Percentiles rank a stretch among this genome's conserved stretches.
Conservation (phyloP, 2,113 vertebrate genomes). For the Rafetus swinhoei region DNA sequence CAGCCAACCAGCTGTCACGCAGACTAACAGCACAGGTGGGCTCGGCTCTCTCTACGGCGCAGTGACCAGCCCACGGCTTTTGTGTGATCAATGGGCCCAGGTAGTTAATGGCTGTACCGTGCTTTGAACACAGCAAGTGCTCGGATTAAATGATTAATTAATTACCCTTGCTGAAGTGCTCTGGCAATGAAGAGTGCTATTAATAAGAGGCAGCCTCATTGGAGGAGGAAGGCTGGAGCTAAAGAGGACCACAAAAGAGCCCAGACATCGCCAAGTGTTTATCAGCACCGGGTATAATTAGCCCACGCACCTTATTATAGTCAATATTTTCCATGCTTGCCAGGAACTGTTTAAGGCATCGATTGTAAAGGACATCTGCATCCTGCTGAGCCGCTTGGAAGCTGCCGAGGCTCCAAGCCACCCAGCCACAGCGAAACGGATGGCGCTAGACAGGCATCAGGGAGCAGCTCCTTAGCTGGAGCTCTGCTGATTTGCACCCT, state of each 20-base stretch:
- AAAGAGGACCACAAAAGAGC: background rate
- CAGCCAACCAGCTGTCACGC: background rate
- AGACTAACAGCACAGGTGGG: background rate
- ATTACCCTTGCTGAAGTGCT: background rate
- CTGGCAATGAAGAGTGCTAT: background rate
- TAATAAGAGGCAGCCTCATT: background rate
- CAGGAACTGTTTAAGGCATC: background rate
- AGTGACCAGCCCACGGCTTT: background rate
- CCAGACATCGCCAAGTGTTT: background rate
- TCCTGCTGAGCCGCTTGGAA: background rate
- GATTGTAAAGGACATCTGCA: background rate
- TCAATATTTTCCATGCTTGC: background rate
- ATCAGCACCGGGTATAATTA: background rate
- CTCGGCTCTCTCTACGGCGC: background rate
- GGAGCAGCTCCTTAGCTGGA: background rate
- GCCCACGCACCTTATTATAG: background rate
- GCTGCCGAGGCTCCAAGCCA: background rate
- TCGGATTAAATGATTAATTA: background rate
- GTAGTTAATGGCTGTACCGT: background rate
- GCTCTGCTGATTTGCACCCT: background rate
- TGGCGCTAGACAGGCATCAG: background rate
- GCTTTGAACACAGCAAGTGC: background rate
- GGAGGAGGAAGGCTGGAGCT: constrained; percentile 24
- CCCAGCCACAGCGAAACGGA: background rate
- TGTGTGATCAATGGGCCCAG: background rate